Evolutionary conservation across 2,797 vertebrate genomes (phyloP).

Genomic region (Crenichthys baileyi): DNA sequence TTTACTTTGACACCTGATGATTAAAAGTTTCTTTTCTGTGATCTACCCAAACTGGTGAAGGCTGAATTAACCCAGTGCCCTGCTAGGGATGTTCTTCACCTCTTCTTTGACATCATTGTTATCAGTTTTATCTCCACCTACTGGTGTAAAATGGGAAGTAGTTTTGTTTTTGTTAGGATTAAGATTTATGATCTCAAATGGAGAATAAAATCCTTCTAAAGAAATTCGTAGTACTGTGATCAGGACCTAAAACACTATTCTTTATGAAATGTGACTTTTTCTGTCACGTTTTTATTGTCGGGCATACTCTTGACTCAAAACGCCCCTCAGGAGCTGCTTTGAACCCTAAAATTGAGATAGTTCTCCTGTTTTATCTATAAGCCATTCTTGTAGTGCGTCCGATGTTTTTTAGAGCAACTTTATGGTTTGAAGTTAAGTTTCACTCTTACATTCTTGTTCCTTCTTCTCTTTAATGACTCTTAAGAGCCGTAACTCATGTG

Average conservation of each 20-base stretch:
- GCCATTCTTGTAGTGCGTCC: not conserved
- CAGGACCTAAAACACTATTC: not conserved
- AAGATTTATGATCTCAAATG: not conserved
- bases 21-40: too few species aligned
- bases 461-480: not conserved
- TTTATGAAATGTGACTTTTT: not conserved
- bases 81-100: not conserved
- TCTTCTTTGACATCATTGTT: not conserved
- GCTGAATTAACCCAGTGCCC: not conserved
- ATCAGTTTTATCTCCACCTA: not conserved
- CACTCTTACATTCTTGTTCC: not conserved
- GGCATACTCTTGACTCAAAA: not conserved
- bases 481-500: not conserved
- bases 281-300: too few species aligned
- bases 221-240: not conserved
- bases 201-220: not conserved
- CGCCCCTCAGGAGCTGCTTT: not conserved
- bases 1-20: too few species aligned
- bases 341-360: not conserved
- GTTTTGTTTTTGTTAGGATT: not conserved
- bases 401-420: not conserved
- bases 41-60: not conserved
- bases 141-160: not conserved
- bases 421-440: conserved; percentile 3
- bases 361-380: not conserved